Percentiles rank a stretch among this genome's conserved stretches.
Evolutionary conservation across 2,797 vertebrate genomes (phyloP).

Genomic region (Arrhamphus sclerolepis): DNA sequence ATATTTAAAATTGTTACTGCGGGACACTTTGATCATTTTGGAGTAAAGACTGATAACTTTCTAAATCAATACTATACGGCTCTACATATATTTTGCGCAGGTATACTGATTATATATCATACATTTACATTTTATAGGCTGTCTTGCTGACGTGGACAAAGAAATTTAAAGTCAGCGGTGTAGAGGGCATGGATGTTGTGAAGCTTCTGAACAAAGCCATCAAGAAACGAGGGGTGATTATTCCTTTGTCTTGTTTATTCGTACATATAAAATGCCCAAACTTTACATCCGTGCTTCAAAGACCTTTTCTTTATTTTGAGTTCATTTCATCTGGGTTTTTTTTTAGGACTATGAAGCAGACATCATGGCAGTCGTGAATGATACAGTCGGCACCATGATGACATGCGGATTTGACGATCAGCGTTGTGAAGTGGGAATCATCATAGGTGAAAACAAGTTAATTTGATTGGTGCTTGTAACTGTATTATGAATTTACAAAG

Average conservation of each 20-base stretch:
- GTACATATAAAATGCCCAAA: not conserved
- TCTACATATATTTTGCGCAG: too few relatives aligned
- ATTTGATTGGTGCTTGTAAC: not conserved
- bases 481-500: not conserved
- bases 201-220: slow-evolving; percentile 94
- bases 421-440: slow-evolving; percentile 97
- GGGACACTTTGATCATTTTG: too few relatives aligned
- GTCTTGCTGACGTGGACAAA: slow-evolving; percentile 96
- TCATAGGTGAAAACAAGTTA: slow-evolving; percentile 86
- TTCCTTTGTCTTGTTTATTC: not conserved
- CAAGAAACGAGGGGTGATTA: slow-evolving; percentile 93
- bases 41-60: too few relatives aligned
- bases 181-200: slow-evolving; percentile 94
- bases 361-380: slow-evolving; percentile 97
- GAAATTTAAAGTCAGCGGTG: slow-evolving; percentile 93
- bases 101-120: too few relatives aligned
- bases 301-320: not conserved
- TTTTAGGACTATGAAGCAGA: slow-evolving; percentile 94
- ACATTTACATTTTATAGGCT: slow-evolving; percentile 77
- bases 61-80: too few relatives aligned
- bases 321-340: not conserved
- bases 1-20: too few relatives aligned
- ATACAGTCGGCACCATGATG: slow-evolving; percentile 98
- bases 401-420: slow-evolving; percentile 98
- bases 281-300: not conserved